Base-by-base conservation (phyloP, 2,888 invertebrate species). In the Hypomecis punctinalis region DNA sequence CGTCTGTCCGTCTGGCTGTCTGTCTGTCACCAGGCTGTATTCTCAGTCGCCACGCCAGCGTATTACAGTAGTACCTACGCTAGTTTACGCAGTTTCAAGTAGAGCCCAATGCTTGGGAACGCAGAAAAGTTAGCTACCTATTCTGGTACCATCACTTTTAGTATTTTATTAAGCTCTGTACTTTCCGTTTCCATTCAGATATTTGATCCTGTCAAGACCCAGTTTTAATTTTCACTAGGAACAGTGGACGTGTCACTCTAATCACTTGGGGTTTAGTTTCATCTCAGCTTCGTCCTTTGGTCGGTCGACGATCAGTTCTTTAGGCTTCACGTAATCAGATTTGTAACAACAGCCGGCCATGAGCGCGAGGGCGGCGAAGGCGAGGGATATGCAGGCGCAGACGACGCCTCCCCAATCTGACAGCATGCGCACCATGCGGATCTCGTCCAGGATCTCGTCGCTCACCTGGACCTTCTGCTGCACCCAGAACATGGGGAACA, bases 401-500 rank as follows among this genome's bases (percentile, higher is more conserved):
- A 84, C 82, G 0, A 79, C 79, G 0, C 84, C 83, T 5, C 93
- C 93, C 91, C 92, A 92, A 61, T 91, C 91, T 1, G 81, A 67
- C 0, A 89, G 76, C 35, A 81, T 71, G 23, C 91, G 83, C 1
- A 88, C 90, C 40, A 77, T 67, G 0, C 81, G 74, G n/a, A 97
- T 81, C 56, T 94, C 94, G 0, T 85, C 80, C 0, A 94, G 89
- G 54, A 96, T 80, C 0, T 93, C 86, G 0, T 94, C 91, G 0
- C 94, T 94, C 0, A 96, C 90, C 10, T 86, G 83, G 1, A 95
- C 96, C 62, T 90, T 93, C 79, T 97, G 95, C 76, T 96, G 95
- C 75, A 97, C 96, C 97, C 97, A 97, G 65, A 97, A 93, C 61
- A 96, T 93, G 0, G 97, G 97, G 74, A 97, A 95, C 80, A 95